These are phyloP conservation scores for Rhynchophorus ferrugineus DNA, from an alignment of 1,140 invertebrate species.

Conservation along the genomic window DNA sequence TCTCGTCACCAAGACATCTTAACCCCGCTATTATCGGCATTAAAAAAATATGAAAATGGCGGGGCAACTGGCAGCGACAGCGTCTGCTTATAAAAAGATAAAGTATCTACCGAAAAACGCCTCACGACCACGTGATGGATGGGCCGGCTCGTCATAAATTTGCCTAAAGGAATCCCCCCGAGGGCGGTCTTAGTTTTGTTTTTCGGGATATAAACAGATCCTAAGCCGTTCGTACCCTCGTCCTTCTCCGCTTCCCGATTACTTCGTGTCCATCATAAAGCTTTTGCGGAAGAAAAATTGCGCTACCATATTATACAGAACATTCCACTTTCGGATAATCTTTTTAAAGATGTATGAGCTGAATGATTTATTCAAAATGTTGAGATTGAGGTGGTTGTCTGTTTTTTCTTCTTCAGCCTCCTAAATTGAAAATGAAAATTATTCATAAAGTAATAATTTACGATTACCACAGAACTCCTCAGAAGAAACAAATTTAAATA, in stretches of 20 bases:
- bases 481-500: no score
- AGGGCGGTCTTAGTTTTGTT: slow-evolving; percentile 16
- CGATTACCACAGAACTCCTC: no score
- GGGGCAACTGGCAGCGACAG: slow-evolving; percentile 16
- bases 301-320: slow-evolving; percentile 19
- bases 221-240: background rate
- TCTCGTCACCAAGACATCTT: slow-evolving; percentile 6
- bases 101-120: slow-evolving; percentile 20
- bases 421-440: no score
- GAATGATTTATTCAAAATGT: background rate
- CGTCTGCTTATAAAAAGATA: slow-evolving; percentile 24
- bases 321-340: background rate
- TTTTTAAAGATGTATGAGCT: background rate
- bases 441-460: no score
- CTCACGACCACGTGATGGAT: slow-evolving; percentile 23
- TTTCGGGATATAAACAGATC: slow-evolving; percentile 21
- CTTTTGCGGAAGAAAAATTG: slow-evolving; percentile 26
- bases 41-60: slow-evolving; percentile 13
- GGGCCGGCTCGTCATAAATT: slow-evolving; percentile 27
- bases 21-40: slow-evolving; percentile 21
- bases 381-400: no score
- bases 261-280: slow-evolving; percentile 16
- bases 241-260: background rate
- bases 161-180: slow-evolving; percentile 29
- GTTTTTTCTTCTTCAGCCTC: slow-evolving; percentile 1